Evolutionary conservation across 2,113 vertebrate species (phyloP).

Genomic region (Embiotoca jacksoni): DNA sequence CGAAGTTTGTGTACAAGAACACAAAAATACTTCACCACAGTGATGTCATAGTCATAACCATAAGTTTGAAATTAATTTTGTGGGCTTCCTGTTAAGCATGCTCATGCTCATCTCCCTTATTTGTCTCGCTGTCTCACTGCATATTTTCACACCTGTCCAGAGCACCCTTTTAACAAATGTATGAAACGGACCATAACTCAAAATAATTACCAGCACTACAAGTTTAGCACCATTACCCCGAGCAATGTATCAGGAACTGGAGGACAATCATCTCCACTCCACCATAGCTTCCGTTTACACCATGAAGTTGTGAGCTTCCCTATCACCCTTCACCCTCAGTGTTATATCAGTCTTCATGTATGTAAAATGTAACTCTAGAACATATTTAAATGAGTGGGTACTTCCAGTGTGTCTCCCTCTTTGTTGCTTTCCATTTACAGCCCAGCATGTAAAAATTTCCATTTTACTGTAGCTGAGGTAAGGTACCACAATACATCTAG

Average conservation of each 20-base stretch:
- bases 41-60: background rate
- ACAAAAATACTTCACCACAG: background rate
- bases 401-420: background rate
- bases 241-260: background rate
- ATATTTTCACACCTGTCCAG: background rate
- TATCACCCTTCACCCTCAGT: background rate
- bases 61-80: background rate
- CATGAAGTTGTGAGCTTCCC: constrained; percentile 1
- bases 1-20: background rate
- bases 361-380: background rate
- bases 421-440: constrained; percentile 18
- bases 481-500: background rate
- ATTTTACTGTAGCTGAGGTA: background rate
- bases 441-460: constrained; percentile 2
- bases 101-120: background rate
- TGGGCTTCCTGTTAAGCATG: constrained; percentile 22
- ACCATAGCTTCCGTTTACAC: constrained; percentile 7
- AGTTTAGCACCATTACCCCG: background rate
- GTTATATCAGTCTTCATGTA: background rate
- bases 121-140: constrained; percentile 3
- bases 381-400: background rate
- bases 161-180: background rate
- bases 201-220: background rate
- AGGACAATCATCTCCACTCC: background rate
- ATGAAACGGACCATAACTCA: background rate